Evolutionary conservation across 2,888 invertebrate species (phyloP), one percentile per base, ranked within the genome.

Genomic region (Sisyra terminalis): DNA sequence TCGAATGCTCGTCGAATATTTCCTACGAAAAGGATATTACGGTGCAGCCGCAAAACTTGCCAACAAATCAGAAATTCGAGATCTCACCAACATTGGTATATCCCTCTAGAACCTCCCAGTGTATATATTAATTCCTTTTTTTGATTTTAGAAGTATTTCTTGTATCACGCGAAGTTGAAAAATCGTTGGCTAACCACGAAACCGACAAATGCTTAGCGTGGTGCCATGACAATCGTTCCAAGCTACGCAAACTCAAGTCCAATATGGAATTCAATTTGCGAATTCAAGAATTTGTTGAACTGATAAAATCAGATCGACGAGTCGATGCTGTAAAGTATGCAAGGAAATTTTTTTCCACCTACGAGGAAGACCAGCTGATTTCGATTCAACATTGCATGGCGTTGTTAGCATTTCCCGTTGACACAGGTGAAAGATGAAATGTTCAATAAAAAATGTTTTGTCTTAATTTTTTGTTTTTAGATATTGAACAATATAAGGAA

Each of bases 191-290:
- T 2, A 74, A 74, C 46, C 80, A 77, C 44, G 88, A 93, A 63
- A 93, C 93, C 0, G 69, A 73, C 2, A 85, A 89, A 58, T 93
- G 93, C 59, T 74, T 94, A 45, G 73, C 81, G 47, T 96, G 96
- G 96, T 96, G 96, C 64, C 84, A 88, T 55, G 96, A 96, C 59
- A 94, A 96, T 67, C 84, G 89, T 61, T 92, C 92, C 29, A 94
- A 93, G 59, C 71, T 96, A 47, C 70, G 93, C 44, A 94, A 94
- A 65, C 75, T 94, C 48, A 87, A 88, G 61, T 94, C 94, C 42
- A 87, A 79, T 43, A 82, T 98, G 73, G 98, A 98, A 64, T 90
- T 96, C 58, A 90, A 90, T 61, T 72, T 97, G 46, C 70, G 90
- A 31, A 77, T 88, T 53, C 80, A 96, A 69, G 96, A 96, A 61